Conservation (phyloP, 2,113 vertebrate genomes). For the Poicephalus meyeri region DNA sequence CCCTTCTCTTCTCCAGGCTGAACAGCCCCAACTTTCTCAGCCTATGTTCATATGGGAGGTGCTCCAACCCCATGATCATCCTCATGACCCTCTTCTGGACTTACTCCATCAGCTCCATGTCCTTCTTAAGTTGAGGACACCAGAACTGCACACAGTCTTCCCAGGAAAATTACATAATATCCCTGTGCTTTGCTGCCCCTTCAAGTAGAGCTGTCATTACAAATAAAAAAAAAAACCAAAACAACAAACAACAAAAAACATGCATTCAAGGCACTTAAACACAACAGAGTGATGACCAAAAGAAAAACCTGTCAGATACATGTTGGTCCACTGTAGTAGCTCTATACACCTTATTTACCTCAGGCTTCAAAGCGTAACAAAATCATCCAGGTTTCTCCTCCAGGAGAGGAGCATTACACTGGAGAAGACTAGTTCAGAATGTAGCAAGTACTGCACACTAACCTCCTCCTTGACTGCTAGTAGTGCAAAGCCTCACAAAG, state of each 20-base stretch:
- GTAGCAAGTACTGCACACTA: neutral
- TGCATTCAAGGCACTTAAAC: neutral
- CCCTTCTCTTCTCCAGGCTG: neutral
- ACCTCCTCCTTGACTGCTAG: neutral
- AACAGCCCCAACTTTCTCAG: neutral
- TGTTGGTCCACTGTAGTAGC: neutral
- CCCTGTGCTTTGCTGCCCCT: neutral
- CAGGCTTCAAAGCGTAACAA: neutral
- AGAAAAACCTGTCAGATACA: neutral
- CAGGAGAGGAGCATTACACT: neutral
- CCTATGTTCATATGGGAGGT: neutral
- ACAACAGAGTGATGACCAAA: neutral
- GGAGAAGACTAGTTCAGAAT: neutral
- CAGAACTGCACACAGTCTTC: neutral
- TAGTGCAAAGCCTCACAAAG: neutral
- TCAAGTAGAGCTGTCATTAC: neutral
- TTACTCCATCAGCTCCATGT: neutral
- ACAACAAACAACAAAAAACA: fast-evolving
- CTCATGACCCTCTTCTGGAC: neutral
- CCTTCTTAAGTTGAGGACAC: neutral
- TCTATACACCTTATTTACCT: neutral
- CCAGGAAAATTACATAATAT: neutral
- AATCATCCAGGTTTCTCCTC: neutral
- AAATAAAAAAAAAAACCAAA: too few relatives aligned
- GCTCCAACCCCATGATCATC: neutral